Percentiles rank a stretch among this genome's conserved stretches.
These are phyloP conservation scores for Elaphurus davidianus DNA, from an alignment of 2,113 vertebrate species.

Conservation along the genomic window DNA sequence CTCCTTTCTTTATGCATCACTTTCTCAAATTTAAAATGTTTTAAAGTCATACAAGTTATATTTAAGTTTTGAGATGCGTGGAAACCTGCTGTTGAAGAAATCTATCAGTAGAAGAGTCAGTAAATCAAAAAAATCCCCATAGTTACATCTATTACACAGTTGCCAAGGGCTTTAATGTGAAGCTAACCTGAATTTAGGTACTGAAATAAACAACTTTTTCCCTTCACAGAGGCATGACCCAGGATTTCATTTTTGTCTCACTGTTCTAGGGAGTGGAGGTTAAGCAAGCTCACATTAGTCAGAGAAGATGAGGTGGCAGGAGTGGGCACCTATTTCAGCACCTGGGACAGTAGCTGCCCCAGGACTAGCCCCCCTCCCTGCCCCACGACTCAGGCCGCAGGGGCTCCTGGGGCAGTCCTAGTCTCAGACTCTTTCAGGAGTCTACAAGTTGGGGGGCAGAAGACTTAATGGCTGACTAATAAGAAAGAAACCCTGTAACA, in stretches of 20 bases:
- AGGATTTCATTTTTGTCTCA: background rate
- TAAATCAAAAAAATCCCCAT: background rate
- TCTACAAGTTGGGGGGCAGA: background rate
- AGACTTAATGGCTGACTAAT: background rate
- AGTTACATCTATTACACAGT: background rate
- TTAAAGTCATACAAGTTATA: background rate
- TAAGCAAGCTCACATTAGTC: background rate
- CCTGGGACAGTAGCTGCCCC: background rate
- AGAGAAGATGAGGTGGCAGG: background rate
- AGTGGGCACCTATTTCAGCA: background rate
- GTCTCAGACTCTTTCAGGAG: background rate
- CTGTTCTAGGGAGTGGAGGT: background rate
- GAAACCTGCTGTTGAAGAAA: background rate
- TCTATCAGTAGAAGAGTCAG: background rate
- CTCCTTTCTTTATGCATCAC: background rate
- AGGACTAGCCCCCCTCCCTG: fast-evolving
- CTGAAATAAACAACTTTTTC: background rate
- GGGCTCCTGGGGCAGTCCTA: fast-evolving
- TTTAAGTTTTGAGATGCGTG: background rate
- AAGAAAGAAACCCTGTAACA: background rate
- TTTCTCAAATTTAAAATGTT: background rate
- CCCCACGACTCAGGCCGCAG: background rate
- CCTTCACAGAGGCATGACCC: background rate
- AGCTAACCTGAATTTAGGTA: background rate
- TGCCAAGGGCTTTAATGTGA: background rate